A percentile compares a stretch with the other conserved stretches of the same genome.
Evolutionary conservation across 2,797 vertebrate genomes (phyloP).

Genomic region (Sphaeramia orbicularis): DNA sequence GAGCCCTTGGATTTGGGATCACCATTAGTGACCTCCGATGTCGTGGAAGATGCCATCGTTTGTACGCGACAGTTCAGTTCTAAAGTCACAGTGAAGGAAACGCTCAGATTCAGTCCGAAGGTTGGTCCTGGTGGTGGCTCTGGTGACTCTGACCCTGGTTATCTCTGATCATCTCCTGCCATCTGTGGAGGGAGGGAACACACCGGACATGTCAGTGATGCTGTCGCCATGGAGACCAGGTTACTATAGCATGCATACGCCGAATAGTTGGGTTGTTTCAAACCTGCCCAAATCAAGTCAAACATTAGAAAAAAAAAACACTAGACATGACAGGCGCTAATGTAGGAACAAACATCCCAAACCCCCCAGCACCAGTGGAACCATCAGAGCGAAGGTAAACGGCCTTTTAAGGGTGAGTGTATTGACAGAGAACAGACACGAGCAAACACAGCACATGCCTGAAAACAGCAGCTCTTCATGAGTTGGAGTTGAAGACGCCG

Average conservation of each 20-base stretch:
- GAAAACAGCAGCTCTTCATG: slow-evolving; percentile 63
- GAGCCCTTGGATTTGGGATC: slow-evolving; percentile 38
- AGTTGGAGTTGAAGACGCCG: slow-evolving; percentile 33
- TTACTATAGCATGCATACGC: not conserved
- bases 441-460: slow-evolving; percentile 72
- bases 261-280: slow-evolving; percentile 27
- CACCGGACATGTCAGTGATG: slow-evolving; percentile 42
- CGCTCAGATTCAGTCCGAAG: slow-evolving; percentile 13
- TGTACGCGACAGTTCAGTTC: not conserved
- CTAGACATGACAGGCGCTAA: slow-evolving; percentile 33
- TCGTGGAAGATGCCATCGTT: slow-evolving; percentile 81
- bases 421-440: slow-evolving; percentile 77
- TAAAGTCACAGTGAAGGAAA: not conserved
- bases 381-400: too few relatives aligned
- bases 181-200: slow-evolving; percentile 73
- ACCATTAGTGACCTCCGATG: slow-evolving; percentile 70
- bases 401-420: slow-evolving; percentile 85
- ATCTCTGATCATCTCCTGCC: slow-evolving; percentile 65
- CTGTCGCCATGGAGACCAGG: slow-evolving; percentile 39
- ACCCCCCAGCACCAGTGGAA: too few relatives aligned
- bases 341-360: slow-evolving; percentile 39
- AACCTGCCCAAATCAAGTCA: slow-evolving; percentile 13
- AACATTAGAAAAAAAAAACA: slow-evolving; percentile 42
- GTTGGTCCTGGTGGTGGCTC: slow-evolving; percentile 1
- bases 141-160: slow-evolving; percentile 38